phyloP scores from a whole-genome alignment of 2,113 vertebrate species.

The Tragelaphus scriptus region DNA sequence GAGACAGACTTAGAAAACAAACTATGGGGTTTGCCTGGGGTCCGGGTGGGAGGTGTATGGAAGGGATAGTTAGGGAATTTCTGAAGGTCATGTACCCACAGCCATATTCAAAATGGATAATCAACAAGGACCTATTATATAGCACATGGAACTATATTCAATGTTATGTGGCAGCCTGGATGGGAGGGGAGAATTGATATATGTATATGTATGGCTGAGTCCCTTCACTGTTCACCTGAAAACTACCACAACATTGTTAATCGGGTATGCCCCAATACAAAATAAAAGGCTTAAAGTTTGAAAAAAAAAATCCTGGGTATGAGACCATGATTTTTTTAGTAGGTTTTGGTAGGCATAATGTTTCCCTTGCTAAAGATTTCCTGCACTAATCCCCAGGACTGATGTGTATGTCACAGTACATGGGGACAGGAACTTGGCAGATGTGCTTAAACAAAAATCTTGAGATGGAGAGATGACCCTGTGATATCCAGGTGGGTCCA shows the following conservation, averaged over 20 bases:
- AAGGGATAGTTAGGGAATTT: no score
- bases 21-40: neutral
- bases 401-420: neutral
- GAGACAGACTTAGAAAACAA: neutral
- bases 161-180: neutral
- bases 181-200: neutral
- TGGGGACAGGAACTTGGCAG: neutral
- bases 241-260: neutral
- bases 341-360: neutral
- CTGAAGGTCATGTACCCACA: neutral
- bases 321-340: neutral
- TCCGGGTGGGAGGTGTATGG: neutral
- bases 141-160: neutral
- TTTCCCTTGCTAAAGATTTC: neutral
- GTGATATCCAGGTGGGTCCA: neutral
- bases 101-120: neutral
- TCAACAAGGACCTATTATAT: neutral
- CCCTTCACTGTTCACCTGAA: neutral
- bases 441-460: neutral
- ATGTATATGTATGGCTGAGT: neutral
- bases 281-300: neutral
- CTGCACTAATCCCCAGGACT: neutral
- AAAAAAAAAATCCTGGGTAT: neutral
- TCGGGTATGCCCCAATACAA: neutral
- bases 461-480: neutral